Evolutionary conservation across 2,888 invertebrate genomes (phyloP), one percentile per base, ranked within the genome.

Genomic region (Tricholauxania praeusta): DNA sequence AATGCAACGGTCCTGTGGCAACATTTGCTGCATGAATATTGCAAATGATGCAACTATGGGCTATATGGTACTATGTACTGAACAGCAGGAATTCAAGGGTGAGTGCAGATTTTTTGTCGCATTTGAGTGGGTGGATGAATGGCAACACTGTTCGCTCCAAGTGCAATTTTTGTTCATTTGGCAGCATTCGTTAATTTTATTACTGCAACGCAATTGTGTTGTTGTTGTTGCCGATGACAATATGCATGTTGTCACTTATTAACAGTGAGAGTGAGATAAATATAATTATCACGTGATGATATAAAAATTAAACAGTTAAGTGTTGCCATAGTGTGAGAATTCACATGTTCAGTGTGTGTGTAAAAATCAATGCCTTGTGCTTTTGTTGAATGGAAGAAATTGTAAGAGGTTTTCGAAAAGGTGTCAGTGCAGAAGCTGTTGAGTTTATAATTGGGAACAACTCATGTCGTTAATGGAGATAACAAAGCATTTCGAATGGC

Each of bases 131-230:
- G 64, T 51, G 60, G 7, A 10, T 51, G 64, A 51, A 28, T 64
- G 51, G 64, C 51, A 64, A 51, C 49, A 10, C 51, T 51, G 64
- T 12, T 15, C 47, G 3, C 17, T 17, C 39, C 8, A 39, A 17
- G 12, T 51, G 49, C 22, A 14, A 39, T 57, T 22, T 57, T 19
- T 64, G 64, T 64, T 64, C 64, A 64, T 64, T 64, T 64, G 64
- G 64, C 52, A 64, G 64, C 64, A 64, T 28, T 64, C 51, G 64
- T 64, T 64, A 64, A 64, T 49, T 49, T 64, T 39, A 64, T 64
- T 39, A 17, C 32, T 17, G 12, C 28, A 17, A 17, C n/a, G 17
- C 48, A 63, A 63, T 32, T 63, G 47, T 63, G 8, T 17, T 15
- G 12, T 47, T 17, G 48, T 63, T 48, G 63, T 14, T 48, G 63